These are phyloP conservation scores for Phylloscopus whistleri DNA, from an alignment of 2,113 vertebrate genomes.

Conservation along the genomic window DNA sequence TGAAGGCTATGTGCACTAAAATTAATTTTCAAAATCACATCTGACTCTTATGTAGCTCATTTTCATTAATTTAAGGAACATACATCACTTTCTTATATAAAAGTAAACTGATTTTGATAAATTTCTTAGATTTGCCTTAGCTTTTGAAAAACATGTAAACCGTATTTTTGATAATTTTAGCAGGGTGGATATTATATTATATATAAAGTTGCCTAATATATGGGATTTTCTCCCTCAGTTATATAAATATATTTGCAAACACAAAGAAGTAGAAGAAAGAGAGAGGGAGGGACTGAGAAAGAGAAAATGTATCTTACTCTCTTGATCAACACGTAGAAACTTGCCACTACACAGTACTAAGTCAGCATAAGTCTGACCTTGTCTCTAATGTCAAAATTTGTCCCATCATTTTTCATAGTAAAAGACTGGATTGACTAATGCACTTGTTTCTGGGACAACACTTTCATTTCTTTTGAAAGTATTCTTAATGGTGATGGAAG, in stretches of 20 bases:
- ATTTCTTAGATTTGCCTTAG: neutral
- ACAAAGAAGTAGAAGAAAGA: neutral
- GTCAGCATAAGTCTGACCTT: neutral
- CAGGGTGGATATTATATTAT: neutral
- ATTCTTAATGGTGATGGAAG: slow-evolving; percentile 23
- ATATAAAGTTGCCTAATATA: neutral
- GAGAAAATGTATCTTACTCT: neutral
- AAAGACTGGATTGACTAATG: slow-evolving; percentile 18
- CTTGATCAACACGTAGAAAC: neutral
- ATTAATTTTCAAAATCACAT: neutral
- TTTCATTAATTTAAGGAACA: neutral
- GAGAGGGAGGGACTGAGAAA: neutral
- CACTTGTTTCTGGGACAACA: neutral
- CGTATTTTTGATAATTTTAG: neutral
- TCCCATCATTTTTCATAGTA: neutral
- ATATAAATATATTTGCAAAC: neutral
- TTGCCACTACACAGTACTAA: neutral
- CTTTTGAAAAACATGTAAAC: neutral
- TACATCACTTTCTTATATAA: neutral
- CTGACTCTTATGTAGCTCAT: neutral
- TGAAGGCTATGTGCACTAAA: neutral
- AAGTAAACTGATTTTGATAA: neutral
- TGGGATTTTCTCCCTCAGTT: neutral
- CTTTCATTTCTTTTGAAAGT: neutral
- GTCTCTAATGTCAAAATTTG: slow-evolving; percentile 1